Conservation (phyloP, 2,113 vertebrate species). For the Microcebus lehilahytsara region DNA sequence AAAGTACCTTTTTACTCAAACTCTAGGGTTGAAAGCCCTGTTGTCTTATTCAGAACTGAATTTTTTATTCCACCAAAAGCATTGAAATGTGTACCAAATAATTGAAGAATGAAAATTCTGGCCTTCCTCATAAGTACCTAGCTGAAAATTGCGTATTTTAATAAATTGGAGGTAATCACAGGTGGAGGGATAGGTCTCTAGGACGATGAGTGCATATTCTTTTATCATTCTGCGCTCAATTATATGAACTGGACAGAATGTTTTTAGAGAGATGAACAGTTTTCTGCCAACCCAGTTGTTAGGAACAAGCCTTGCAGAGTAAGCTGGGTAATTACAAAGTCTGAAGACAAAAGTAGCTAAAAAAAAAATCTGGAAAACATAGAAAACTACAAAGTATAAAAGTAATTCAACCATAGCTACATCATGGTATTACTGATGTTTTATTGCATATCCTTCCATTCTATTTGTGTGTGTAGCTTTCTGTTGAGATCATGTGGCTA, state of each 20-base stretch:
- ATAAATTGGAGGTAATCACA: neutral
- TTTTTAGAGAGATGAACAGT: conserved; percentile 24
- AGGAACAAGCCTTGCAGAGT: neutral
- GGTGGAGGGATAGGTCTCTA: neutral
- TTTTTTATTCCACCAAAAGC: neutral
- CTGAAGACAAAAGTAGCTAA: neutral
- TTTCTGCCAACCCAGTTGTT: neutral
- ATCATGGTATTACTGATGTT: neutral
- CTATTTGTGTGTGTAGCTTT: neutral
- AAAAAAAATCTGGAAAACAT: neutral
- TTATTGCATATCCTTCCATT: neutral
- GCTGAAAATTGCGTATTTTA: neutral
- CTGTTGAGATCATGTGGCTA: neutral
- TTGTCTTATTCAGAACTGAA: neutral
- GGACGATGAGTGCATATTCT: conserved; percentile 8
- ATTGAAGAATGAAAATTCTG: neutral
- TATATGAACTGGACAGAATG: conserved; percentile 3
- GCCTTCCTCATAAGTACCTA: neutral
- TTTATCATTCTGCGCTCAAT: neutral
- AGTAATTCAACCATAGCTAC: neutral
- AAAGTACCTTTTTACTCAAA: neutral
- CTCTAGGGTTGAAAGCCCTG: neutral
- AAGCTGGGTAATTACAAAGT: neutral
- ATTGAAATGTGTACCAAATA: neutral
- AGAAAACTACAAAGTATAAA: neutral